Evolutionary conservation across 2,888 invertebrate genomes (phyloP).

Genomic region (Sycophila texana): DNA sequence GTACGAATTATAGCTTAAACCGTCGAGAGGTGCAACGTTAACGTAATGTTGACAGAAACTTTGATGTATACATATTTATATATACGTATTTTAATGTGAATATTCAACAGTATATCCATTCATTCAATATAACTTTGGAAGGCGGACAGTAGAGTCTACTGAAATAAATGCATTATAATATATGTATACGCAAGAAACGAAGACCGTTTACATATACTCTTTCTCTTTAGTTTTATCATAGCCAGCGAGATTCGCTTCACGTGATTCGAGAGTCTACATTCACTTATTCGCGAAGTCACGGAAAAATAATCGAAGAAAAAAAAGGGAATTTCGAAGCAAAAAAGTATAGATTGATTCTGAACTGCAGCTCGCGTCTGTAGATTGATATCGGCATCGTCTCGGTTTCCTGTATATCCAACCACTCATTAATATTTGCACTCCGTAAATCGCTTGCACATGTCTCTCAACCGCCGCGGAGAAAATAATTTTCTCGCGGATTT

Average conservation of each 20-base stretch:
- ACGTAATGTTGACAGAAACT: conserved; percentile 65
- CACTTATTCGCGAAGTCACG: not conserved
- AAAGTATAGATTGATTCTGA: not conserved
- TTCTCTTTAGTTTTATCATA: conserved; percentile 12
- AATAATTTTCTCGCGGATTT: not conserved
- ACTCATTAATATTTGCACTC: not conserved
- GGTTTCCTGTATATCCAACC: not conserved
- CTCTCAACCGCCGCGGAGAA: no score
- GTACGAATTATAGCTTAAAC: conserved; percentile 59
- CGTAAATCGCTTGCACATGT: not conserved
- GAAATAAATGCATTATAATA: conserved; percentile 70
- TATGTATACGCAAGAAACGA: conserved; percentile 64
- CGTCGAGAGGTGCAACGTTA: conserved; percentile 63
- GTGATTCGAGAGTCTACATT: not conserved
- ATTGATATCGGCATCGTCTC: conserved; percentile 1
- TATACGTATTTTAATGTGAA: conserved; percentile 56
- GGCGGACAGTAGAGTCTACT: conserved; percentile 71
- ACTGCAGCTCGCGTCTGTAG: conserved; percentile 6
- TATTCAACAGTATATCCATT: conserved; percentile 52
- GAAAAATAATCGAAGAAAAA: not conserved
- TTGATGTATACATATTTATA: conserved; percentile 62
- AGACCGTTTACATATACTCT: conserved; percentile 56
- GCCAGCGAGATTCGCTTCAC: no score
- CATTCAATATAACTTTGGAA: conserved; percentile 66
- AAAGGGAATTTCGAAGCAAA: not conserved